Percentiles rank a stretch among this genome's conserved stretches.
Conservation (phyloP, 2,888 invertebrate genomes). For the Thecophora atra region DNA sequence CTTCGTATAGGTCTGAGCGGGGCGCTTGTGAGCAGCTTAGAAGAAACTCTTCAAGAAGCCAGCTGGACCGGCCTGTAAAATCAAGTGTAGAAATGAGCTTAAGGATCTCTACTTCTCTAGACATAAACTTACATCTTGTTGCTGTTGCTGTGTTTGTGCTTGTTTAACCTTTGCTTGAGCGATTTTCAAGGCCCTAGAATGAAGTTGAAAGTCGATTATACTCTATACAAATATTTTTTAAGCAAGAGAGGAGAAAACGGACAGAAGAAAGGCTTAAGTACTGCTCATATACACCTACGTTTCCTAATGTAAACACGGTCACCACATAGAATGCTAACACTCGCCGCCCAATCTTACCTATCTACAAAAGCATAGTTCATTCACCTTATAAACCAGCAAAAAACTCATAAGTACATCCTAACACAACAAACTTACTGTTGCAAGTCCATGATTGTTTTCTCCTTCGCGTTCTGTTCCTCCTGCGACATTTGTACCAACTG, state of each 20-base stretch:
- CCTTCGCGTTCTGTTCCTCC: constrained; percentile 91
- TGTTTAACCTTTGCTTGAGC: constrained; percentile 86
- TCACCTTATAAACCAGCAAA: too few species aligned
- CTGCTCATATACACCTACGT: too few species aligned
- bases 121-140: constrained; percentile 68
- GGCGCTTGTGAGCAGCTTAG: constrained; percentile 70
- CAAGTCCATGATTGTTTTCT: constrained; percentile 90
- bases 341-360: too few species aligned
- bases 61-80: constrained; percentile 85
- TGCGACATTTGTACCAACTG: constrained; percentile 93
- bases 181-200: constrained; percentile 84
- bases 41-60: constrained; percentile 96
- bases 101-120: neutral
- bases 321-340: too few species aligned
- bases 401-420: too few species aligned
- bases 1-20: neutral
- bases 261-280: too few species aligned
- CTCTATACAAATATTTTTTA: too few species aligned
- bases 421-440: constrained; percentile 80
- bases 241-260: too few species aligned
- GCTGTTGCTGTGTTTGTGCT: constrained; percentile 87
- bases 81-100: neutral
- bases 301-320: too few species aligned
- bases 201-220: constrained; percentile 22
- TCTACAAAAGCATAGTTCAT: too few species aligned